These are phyloP conservation scores for Neostethus bicornis DNA, from an alignment of 2,797 vertebrate species.

Conservation along the genomic window DNA sequence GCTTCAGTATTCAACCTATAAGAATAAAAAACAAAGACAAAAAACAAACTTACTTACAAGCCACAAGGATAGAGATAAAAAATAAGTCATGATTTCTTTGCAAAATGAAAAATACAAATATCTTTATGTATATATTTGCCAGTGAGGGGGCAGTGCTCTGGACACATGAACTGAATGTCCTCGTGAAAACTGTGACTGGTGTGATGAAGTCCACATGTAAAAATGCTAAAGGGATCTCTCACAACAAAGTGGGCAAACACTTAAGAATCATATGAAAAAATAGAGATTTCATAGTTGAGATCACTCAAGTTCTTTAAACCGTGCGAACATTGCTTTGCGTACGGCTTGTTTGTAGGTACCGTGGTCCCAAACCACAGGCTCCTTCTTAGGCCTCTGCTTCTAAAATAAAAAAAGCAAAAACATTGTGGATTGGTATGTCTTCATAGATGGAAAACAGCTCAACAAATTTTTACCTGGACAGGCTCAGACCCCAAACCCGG, in stretches of 20 bases:
- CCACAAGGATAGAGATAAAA: slow-evolving; percentile 33
- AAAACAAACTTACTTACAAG: slow-evolving; percentile 41
- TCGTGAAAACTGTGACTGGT: slow-evolving; percentile 24
- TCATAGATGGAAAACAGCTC: background rate
- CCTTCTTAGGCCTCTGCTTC: slow-evolving; percentile 84
- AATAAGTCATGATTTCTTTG: slow-evolving; percentile 40
- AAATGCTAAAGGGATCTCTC: slow-evolving; percentile 20
- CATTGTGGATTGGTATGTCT: too few species aligned
- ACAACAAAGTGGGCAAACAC: slow-evolving; percentile 13
- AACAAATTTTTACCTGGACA: slow-evolving; percentile 55
- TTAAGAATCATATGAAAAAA: slow-evolving; percentile 30
- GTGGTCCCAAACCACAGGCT: slow-evolving; percentile 82
- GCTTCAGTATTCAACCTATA: slow-evolving; percentile 29
- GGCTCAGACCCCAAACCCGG: slow-evolving; percentile 81
- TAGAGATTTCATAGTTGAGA: slow-evolving; percentile 30
- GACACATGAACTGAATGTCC: slow-evolving; percentile 6
- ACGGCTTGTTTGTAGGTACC: slow-evolving; percentile 93
- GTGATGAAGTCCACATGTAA: slow-evolving; percentile 10
- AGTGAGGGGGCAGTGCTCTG: background rate
- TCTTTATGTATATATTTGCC: slow-evolving; percentile 1
- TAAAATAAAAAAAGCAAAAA: background rate
- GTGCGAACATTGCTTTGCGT: slow-evolving; percentile 96
- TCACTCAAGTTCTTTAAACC: slow-evolving; percentile 96
- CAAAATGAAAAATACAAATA: slow-evolving; percentile 34
- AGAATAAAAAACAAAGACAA: slow-evolving; percentile 16